Conservation (phyloP, 1,140 invertebrate genomes). For the Teleogryllus occipitalis region DNA sequence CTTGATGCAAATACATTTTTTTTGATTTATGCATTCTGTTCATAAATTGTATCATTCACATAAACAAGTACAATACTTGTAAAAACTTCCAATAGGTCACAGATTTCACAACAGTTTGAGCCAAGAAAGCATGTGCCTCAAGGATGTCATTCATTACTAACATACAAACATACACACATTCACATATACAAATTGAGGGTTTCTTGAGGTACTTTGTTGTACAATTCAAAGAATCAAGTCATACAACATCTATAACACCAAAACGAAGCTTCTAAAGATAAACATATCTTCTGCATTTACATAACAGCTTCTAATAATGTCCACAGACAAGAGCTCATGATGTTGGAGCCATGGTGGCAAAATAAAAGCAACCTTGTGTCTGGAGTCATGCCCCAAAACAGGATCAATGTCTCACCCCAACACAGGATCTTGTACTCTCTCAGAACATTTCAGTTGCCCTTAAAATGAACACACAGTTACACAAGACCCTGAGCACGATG, state of each 20-base stretch:
- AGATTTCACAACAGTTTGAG: neutral
- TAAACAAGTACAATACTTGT: neutral
- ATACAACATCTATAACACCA: neutral
- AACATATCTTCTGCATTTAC: neutral
- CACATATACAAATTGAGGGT: neutral
- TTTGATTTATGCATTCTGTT: neutral
- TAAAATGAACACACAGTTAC: neutral
- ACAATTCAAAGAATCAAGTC: neutral
- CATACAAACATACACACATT: neutral
- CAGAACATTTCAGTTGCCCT: neutral
- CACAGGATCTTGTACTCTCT: neutral
- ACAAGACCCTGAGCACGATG: neutral
- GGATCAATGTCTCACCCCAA: neutral
- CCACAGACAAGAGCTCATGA: too few species aligned
- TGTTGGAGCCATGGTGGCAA: neutral
- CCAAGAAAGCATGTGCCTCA: neutral
- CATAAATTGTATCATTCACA: neutral
- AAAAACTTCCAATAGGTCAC: neutral
- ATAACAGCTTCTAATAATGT: neutral
- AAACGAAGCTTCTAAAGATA: conserved; percentile 1
- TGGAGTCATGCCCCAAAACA: neutral
- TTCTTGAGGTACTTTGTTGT: neutral
- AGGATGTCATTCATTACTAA: neutral
- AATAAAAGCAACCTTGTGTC: neutral
- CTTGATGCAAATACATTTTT: neutral